Conservation (phyloP, 2,113 vertebrate genomes). For the Phalacrocorax aristotelis region DNA sequence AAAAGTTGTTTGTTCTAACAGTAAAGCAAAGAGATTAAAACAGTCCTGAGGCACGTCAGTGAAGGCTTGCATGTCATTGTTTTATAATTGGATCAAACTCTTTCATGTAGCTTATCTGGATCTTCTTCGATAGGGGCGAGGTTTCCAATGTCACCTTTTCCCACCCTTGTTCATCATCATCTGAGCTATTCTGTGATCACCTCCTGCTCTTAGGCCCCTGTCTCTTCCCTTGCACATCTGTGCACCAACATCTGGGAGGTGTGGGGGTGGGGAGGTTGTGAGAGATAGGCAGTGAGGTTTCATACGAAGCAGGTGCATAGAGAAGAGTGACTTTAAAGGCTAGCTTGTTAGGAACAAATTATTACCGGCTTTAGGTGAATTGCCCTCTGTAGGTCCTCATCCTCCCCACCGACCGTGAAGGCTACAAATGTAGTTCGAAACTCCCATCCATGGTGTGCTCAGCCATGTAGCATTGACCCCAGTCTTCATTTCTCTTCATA, state of each 20-base stretch:
- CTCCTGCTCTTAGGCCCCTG: neutral
- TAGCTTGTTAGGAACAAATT: neutral
- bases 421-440: rapidly evolving
- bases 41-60: neutral
- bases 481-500: neutral
- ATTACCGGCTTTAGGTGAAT: neutral
- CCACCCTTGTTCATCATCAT: neutral
- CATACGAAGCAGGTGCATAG: neutral
- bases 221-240: neutral
- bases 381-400: neutral
- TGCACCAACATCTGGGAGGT: neutral
- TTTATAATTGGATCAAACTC: neutral
- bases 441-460: neutral
- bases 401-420: neutral
- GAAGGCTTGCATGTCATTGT: neutral
- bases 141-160: neutral
- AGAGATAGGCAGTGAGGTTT: neutral
- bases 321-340: neutral
- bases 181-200: neutral
- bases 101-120: neutral
- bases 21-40: neutral
- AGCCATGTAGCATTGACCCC: neutral
- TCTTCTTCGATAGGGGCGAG: neutral
- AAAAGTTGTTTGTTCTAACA: slow-evolving; percentile 13
- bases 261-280: no score